Percentiles rank a stretch among this genome's conserved stretches.
phyloP scores from a whole-genome alignment of 2,113 vertebrate genomes.

The Gobiocypris rarus region DNA sequence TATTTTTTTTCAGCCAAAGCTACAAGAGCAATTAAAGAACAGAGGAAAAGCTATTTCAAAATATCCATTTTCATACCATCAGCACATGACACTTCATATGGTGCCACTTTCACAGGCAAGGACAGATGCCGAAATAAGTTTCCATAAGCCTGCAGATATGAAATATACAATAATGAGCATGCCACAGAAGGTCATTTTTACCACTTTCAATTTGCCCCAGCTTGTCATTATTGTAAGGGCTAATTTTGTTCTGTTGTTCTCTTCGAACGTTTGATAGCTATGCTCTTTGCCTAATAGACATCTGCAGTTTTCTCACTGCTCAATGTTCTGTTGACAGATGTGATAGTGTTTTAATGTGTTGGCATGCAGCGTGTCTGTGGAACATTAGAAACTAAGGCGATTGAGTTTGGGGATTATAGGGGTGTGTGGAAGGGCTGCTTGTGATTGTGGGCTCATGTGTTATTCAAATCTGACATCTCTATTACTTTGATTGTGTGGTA shows the following conservation, averaged over 20 bases:
- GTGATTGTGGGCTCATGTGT: not conserved
- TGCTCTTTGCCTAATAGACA: not conserved
- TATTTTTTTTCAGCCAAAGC: slow-evolving; percentile 34
- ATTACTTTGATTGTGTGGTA: not conserved
- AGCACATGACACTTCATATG: slow-evolving; percentile 34
- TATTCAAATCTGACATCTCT: slow-evolving; percentile 12
- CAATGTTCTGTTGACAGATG: not conserved
- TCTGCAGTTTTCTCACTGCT: slow-evolving; percentile 4
- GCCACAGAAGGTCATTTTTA: slow-evolving; percentile 60
- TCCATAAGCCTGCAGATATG: slow-evolving; percentile 41
- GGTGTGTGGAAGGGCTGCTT: not conserved
- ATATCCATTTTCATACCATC: slow-evolving; percentile 39
- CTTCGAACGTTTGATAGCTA: slow-evolving; percentile 22
- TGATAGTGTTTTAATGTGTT: not conserved
- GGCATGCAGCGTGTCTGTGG: not conserved
- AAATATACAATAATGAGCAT: slow-evolving; percentile 55
- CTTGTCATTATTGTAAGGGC: slow-evolving; percentile 58
- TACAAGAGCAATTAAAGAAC: slow-evolving; percentile 42
- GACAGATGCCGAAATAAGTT: slow-evolving; percentile 15
- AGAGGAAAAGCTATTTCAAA: slow-evolving; percentile 29
- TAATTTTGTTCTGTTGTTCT: slow-evolving; percentile 46
- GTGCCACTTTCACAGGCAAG: not conserved
- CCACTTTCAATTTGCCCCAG: slow-evolving; percentile 58
- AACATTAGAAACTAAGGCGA: not conserved
- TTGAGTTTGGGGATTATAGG: not conserved